Conservation (phyloP, 1,140 invertebrate genomes). For the Cyrtorhinus lividipennis region DNA sequence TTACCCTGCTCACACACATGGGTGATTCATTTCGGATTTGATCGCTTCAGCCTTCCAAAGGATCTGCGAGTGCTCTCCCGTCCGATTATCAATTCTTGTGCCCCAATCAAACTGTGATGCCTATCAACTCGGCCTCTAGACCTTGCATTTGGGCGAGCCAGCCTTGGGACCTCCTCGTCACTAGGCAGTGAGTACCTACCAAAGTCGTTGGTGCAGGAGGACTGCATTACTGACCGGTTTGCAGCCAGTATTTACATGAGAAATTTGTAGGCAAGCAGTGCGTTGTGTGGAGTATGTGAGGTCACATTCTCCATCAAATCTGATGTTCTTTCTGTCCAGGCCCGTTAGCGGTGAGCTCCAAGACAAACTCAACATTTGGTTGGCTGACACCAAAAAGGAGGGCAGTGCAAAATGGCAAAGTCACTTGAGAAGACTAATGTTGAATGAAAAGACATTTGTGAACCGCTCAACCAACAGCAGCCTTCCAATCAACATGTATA, state of each 20-base stretch:
- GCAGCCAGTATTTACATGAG: no score
- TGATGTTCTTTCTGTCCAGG: no score
- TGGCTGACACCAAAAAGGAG: not conserved
- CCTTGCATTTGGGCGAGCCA: constrained; percentile 9
- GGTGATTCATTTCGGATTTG: not conserved
- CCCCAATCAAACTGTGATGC: constrained; percentile 2
- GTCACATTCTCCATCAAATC: no score
- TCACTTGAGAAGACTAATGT: not conserved
- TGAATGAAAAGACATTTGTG: not conserved
- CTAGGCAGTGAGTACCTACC: constrained; percentile 1
- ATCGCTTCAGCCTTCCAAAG: not conserved
- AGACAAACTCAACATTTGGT: not conserved
- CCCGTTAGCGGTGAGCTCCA: not conserved
- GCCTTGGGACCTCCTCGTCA: constrained; percentile 4
- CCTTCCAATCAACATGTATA: not conserved
- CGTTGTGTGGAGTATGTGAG: no score
- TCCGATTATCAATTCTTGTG: constrained; percentile 1
- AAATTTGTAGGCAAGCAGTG: no score
- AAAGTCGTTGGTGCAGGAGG: no score
- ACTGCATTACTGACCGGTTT: no score
- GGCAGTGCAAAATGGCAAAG: not conserved
- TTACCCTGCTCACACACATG: no score
- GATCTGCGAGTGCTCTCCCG: not conserved
- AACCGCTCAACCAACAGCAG: not conserved
- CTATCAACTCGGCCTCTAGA: not conserved